Conservation (phyloP, 2,888 invertebrate species). For the Euproctis similis region DNA sequence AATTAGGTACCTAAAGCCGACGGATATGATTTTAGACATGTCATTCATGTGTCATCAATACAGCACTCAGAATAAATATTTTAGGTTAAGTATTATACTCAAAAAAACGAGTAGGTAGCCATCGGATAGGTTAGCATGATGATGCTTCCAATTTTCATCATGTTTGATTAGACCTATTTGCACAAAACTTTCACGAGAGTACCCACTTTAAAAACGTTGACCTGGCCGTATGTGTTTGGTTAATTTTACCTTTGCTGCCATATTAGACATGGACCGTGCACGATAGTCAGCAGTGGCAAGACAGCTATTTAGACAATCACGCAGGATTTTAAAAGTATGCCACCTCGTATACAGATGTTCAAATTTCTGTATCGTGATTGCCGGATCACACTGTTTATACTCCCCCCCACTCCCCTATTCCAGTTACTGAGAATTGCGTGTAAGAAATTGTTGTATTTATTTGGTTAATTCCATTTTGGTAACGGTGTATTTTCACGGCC, state of each 20-base stretch:
- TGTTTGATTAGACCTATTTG: constrained; percentile 64
- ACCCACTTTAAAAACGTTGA: constrained; percentile 70
- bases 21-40: too few species aligned
- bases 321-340: constrained; percentile 52
- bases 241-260: constrained; percentile 47
- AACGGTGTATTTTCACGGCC: constrained; percentile 32
- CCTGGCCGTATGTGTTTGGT: constrained; percentile 55
- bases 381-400: constrained; percentile 29
- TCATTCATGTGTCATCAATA: too few species aligned
- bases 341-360: constrained; percentile 45
- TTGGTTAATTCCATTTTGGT: constrained; percentile 31
- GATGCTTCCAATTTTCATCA: constrained; percentile 51
- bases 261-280: constrained; percentile 30
- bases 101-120: constrained; percentile 28
- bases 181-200: constrained; percentile 63
- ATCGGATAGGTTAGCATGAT: constrained; percentile 32
- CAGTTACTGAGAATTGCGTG: constrained; percentile 39
- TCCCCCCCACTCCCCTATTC: too few species aligned
- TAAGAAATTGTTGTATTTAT: constrained; percentile 31
- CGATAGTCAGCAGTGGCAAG: constrained; percentile 26
- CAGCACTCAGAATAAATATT: background rate
- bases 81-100: constrained; percentile 19
- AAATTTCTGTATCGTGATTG: constrained; percentile 30
- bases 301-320: constrained; percentile 43
- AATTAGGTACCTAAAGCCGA: too few species aligned